phyloP scores from a whole-genome alignment of 37 sponge, comb jelly and placozoan species.

The Theonella swinhoei region DNA sequence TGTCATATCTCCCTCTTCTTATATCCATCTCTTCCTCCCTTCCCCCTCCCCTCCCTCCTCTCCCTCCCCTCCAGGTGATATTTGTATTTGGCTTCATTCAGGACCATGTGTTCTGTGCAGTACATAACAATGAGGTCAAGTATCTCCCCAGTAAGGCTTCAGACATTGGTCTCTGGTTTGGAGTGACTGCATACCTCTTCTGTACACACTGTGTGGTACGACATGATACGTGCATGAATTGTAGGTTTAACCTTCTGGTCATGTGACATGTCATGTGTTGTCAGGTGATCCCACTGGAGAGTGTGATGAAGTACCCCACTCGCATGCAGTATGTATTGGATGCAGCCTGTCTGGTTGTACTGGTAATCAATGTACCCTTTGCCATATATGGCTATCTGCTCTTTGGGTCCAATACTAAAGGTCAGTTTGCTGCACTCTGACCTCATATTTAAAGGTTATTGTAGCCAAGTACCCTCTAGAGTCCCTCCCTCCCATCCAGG shows the following conservation, averaged over 20 bases:
- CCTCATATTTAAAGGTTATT: neutral
- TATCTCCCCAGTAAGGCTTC: constrained; percentile 19
- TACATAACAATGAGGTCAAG: neutral
- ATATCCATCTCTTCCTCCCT: neutral
- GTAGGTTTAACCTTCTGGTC: neutral
- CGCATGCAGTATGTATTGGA: constrained; percentile 75
- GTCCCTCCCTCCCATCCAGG: constrained; percentile 22
- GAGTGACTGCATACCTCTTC: constrained; percentile 88
- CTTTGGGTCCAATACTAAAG: constrained; percentile 66
- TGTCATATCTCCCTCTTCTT: too few species aligned
- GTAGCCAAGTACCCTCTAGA: too few species aligned
- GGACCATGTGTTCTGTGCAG: constrained; percentile 29
- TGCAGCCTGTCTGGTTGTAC: constrained; percentile 60
- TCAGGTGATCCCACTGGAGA: constrained; percentile 83
- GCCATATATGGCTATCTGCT: constrained; percentile 85
- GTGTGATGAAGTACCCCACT: constrained; percentile 59
- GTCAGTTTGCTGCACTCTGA: constrained; percentile 17
- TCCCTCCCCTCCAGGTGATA: constrained; percentile 45
- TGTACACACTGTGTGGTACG: constrained; percentile 88
- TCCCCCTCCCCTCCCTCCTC: constrained; percentile 6
- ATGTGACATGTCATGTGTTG: neutral
- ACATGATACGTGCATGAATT: neutral
- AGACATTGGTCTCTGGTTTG: constrained; percentile 76
- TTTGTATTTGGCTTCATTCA: constrained; percentile 47
- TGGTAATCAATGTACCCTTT: constrained; percentile 82